Evolutionary conservation across 2,113 vertebrate genomes (phyloP), one percentile per base, ranked within the genome.

Genomic region (Cebus imitator): DNA sequence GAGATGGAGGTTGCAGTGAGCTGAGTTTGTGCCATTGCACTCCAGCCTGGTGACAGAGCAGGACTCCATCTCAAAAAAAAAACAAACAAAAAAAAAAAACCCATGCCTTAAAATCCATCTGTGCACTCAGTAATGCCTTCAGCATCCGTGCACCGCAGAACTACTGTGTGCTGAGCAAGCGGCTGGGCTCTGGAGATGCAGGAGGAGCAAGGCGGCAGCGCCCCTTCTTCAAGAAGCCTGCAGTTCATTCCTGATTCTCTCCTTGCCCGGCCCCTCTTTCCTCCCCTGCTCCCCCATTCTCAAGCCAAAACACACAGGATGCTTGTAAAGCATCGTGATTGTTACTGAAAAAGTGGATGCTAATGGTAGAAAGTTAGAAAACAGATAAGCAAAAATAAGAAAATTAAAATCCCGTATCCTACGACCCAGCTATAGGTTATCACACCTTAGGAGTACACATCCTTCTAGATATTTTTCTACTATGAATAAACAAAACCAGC

Each of bases 101-200:
- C 35, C 23, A 7, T 0, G 0, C 12, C 16, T 79, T 64, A 11
- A 21, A 52, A 25, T 40, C 40, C 76, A 35, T 40, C 18, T 1
- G 2, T 40, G 18, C 6, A 1, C 13, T 23, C 50, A 10, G 13
- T 17, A 27, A 30, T 8, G 17, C 30, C 25, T 6, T 20, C 17
- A 2, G 0, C 35, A 14, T 23, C 17, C 21, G 18, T 0, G 37
- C 27, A 25, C 5, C 1, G 61, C 58, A 13, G 6, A 4, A 32
- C 57, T 32, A 0, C 43, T 2, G 0, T 8, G 57, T 32, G 30
- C 43, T 4, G 1, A 48, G 11, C 40, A 3, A 66, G n/a, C n/a
- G 7, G 16, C 5, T 0, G 0, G 35, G 14, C 66, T 1, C 25
- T 2, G 21, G 32, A 3, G 9, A 12, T 1, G 0, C 1, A 18